phyloP scores from a whole-genome alignment of 2,113 vertebrate genomes.

The Cyphomyrus discorhynchus region DNA sequence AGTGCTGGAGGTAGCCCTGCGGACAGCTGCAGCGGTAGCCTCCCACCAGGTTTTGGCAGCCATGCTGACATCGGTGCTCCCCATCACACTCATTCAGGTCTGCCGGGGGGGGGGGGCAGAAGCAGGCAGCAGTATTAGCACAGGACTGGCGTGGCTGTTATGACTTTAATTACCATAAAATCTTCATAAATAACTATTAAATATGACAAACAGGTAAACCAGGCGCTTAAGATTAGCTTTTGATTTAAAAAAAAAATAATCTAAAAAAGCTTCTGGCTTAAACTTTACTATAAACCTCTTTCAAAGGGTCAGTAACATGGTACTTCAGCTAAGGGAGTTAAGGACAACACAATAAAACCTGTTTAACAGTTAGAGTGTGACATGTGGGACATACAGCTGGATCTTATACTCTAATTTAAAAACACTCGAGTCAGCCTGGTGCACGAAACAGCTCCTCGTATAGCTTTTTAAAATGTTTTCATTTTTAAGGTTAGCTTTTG shows the following conservation, averaged over 20 bases:
- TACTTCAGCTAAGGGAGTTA: background rate
- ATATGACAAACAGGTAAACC: background rate
- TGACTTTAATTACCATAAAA: background rate
- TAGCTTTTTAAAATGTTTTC: background rate
- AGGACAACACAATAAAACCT: background rate
- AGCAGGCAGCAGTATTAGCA: background rate
- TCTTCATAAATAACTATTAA: background rate
- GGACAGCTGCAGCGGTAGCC: slow-evolving; percentile 95
- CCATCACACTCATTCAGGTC: slow-evolving; percentile 92
- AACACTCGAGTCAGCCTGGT: background rate
- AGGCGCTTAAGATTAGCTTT: background rate
- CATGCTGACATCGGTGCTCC: slow-evolving; percentile 91
- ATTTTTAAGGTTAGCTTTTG: background rate
- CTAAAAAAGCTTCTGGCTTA: background rate
- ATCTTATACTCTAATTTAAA: background rate
- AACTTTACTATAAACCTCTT: background rate
- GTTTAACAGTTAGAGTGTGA: background rate
- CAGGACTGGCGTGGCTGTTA: background rate
- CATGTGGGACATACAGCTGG: background rate
- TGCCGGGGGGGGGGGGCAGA: slow-evolving; percentile 43
- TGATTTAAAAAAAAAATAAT: background rate
- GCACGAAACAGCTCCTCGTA: background rate
- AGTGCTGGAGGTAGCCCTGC: slow-evolving; percentile 93
- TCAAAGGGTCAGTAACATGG: background rate
- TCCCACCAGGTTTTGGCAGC: slow-evolving; percentile 95